Evolutionary conservation across 2,888 invertebrate species (phyloP), one percentile per base, ranked within the genome.

Genomic region (Masnerella sp.): DNA sequence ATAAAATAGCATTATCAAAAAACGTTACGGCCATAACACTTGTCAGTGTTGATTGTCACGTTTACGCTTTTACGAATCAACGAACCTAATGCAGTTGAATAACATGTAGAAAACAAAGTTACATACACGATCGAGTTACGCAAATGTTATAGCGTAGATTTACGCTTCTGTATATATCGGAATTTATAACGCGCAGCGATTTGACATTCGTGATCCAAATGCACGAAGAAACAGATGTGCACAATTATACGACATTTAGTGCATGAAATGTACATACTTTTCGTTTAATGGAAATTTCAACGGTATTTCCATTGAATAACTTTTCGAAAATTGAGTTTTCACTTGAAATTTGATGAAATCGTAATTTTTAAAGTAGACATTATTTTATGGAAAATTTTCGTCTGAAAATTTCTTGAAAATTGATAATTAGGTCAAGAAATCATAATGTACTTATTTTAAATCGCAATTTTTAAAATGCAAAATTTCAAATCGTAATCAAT

Each of bases 1-100:
- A 28, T 58, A 42, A 58, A 43, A 58, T 51, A 11, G 5, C 36
- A 54, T 64, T 64, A 52, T 52, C 34, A 64, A 59, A 64, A 64
- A 40, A 62, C 18, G 12, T 5, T 14, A 28, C 28, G 36, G 18
- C 2, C 14, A 28, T 17, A 34, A 52, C 38, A 34, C 42, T 54
- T n/a, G n/a, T 20, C n/a, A 14, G 20, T 65, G 32, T 28, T 65
- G 45, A 45, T 54, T 65, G 54, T 45, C 54, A 54, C 28, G n/a
- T 65, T 65, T 54, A 42, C 40, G 40, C 28, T 51, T 51, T 51
- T 62, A 34, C 42, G 11, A 32, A 38, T 30, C 11, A 42, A 32
- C 51, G 17, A 30, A 3, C 11, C 9, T 30, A 38, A 40, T 22
- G 5, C n/a, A 34, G 11, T 43, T 36, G 20, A 43, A 43, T 42